Conservation (phyloP, 2,797 vertebrate species). For the Manis pentadactyla region DNA sequence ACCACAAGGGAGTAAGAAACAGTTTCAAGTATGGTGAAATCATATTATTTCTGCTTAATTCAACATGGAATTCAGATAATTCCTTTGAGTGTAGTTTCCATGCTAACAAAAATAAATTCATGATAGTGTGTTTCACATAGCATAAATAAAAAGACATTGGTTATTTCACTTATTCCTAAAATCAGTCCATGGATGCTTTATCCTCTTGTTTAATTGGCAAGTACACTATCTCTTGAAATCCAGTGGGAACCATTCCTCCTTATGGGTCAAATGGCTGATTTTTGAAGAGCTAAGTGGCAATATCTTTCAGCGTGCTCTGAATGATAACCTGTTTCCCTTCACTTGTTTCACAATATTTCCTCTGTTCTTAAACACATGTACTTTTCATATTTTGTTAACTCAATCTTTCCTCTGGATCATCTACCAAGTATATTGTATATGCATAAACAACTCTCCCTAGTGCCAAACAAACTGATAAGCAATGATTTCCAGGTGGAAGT, state of each 20-base stretch:
- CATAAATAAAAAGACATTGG: background rate
- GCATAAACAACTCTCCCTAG: background rate
- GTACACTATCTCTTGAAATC: background rate
- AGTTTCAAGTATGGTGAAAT: constrained; percentile 15
- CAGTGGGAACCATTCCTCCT: background rate
- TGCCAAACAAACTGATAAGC: background rate
- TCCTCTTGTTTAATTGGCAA: background rate
- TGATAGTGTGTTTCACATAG: background rate
- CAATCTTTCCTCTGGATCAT: background rate
- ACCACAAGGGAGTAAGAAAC: background rate
- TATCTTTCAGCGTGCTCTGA: background rate
- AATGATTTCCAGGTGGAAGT: background rate
- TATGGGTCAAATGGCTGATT: background rate
- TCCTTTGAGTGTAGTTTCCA: background rate
- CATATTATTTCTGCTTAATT: background rate
- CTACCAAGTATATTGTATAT: background rate
- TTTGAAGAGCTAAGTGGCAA: background rate
- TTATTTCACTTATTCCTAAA: background rate
- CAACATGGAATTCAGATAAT: background rate
- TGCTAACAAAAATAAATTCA: background rate
- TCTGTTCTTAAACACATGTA: background rate
- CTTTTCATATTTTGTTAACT: background rate
- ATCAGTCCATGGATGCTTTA: background rate
- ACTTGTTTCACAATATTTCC: background rate
- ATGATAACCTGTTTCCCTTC: background rate